Evolutionary conservation across 2,888 invertebrate genomes (phyloP), one percentile per base, ranked within the genome.

Genomic region (Ophioninae sp.): DNA sequence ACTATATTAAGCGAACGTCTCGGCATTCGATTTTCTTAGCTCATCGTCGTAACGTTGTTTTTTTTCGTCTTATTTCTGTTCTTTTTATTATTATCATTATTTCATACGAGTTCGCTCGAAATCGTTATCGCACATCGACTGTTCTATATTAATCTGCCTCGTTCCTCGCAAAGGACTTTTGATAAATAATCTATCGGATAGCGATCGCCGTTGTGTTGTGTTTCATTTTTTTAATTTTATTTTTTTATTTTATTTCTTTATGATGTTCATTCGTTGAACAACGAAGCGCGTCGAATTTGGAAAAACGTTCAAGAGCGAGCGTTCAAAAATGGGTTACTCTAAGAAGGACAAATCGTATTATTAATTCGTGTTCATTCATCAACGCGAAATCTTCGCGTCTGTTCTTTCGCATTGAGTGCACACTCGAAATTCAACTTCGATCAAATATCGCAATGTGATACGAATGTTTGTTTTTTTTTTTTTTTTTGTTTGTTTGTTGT

Each of bases 361-460:
- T 67, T 6, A 13, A 22, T 67, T 44, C 44, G 44, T n/a, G 13
- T 67, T 67, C 22, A 22, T 44, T 13, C 10, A 0, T n/a, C 22
- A 0, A 22, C 44, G 10, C 20, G 2, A 20, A 6, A 10, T 76
- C 68, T 79, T 81, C 56, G 51, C 81, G 67, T 41, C 41, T 68
- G 23, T 63, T 69, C 63, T 23, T 63, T 20, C 22, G 67, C 39
- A n/a, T 44, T 44, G 8, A 17, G 7, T 17, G 39, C 56, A n/a
- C 56, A 41, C n/a, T 69, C 22, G 59, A 76, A 41, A 68, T 10
- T 61, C 23, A 41, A 74, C n/a, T 30, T 61, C 68, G 78, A 81
- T 68, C 65, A 61, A 76, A 65, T 75, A 63, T 74, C 73, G 85
- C 64, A 41, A 41, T 65, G 76, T 72, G 84, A 79, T 73, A 79